Evolutionary conservation across 2,888 invertebrate genomes (phyloP), one percentile per base, ranked within the genome.

Genomic region (Petrolisthes cinctipes): DNA sequence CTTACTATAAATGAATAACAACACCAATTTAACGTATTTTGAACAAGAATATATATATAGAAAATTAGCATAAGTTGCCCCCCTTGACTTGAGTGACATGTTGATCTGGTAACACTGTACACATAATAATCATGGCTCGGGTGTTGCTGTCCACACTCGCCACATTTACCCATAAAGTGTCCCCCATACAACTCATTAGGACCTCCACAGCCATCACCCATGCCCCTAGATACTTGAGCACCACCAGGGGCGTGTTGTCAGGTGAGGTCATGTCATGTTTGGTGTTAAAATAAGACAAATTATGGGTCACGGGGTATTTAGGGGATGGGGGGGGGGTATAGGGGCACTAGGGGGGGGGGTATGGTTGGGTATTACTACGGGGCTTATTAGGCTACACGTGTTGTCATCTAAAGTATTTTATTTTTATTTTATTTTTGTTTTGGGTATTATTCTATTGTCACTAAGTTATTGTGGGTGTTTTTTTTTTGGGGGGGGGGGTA

Each of bases 151-250:
- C n/a, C 37, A 17, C 68, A 3, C 4, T 83, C 61, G n/a, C 57
- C 20, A 14, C 80, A 71, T 54, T 84, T 88, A 20, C 71, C 73
- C 81, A 75, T 14, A 88, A 66, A 23, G 23, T 68, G 57, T 54
- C 57, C 37, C 53, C 54, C 37, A 73, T 79, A 14, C 79, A 81
- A 6, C 73, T 88, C 17, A 71, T 53, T 1, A 78, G 73, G 61
- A 54, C 71, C 73, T 61, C 84, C 11, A 80, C 81, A 66, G 53
- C 56, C 53, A 61, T 75, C 71, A 37, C 81, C 23, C 71, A 75
- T 84, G 81, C 71, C 6, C 75, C 81, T 37, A 83, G 84, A 76
- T 75, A 84, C 80, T 53, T 88, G 23, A 84, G 80, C 84, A 84
- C 84, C 75, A 71, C 87, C 3, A 14, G 61, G 57, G 73, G 53